These are phyloP conservation scores for Agrilus planipennis DNA, from an alignment of 1,140 invertebrate genomes.

Conservation along the genomic window DNA sequence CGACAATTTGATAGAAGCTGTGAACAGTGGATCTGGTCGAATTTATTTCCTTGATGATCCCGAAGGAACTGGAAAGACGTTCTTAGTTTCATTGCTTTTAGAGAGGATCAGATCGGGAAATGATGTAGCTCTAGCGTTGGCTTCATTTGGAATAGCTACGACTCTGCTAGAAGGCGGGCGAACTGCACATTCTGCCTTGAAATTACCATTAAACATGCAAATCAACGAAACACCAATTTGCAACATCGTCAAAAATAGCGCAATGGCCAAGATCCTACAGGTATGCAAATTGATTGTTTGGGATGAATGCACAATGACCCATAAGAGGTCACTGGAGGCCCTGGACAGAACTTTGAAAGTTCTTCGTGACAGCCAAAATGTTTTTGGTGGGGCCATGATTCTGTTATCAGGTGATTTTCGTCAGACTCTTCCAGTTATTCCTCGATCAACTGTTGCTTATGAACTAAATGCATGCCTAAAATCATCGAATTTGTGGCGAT, in stretches of 20 bases:
- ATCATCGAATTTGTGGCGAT: constrained; percentile 31
- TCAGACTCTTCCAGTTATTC: constrained; percentile 38
- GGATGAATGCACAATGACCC: constrained; percentile 32
- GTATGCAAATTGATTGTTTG: constrained; percentile 29
- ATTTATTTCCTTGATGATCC: constrained; percentile 19
- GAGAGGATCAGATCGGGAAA: constrained; percentile 15
- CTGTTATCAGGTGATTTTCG: constrained; percentile 38
- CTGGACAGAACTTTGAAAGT: constrained; percentile 30
- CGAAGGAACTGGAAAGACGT: constrained; percentile 28
- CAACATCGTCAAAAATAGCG: constrained; percentile 16
- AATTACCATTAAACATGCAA: constrained; percentile 24
- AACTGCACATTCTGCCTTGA: constrained; percentile 27
- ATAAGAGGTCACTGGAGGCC: constrained; percentile 33
- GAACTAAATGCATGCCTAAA: constrained; percentile 35
- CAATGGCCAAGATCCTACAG: constrained; percentile 20
- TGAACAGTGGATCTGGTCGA: constrained; percentile 25
- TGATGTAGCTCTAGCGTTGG: constrained; percentile 29
- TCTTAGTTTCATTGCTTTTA: constrained; percentile 22
- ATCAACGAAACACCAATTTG: constrained; percentile 3
- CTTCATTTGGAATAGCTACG: constrained; percentile 36
- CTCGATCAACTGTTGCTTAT: constrained; percentile 33
- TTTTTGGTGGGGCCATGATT: constrained; percentile 28
- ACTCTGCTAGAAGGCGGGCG: constrained; percentile 32
- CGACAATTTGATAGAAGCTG: constrained; percentile 30
- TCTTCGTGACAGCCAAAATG: constrained; percentile 14